Evolutionary conservation across 1,140 invertebrate species (phyloP).

Genomic region (Caenorhabditis tropicalis): DNA sequence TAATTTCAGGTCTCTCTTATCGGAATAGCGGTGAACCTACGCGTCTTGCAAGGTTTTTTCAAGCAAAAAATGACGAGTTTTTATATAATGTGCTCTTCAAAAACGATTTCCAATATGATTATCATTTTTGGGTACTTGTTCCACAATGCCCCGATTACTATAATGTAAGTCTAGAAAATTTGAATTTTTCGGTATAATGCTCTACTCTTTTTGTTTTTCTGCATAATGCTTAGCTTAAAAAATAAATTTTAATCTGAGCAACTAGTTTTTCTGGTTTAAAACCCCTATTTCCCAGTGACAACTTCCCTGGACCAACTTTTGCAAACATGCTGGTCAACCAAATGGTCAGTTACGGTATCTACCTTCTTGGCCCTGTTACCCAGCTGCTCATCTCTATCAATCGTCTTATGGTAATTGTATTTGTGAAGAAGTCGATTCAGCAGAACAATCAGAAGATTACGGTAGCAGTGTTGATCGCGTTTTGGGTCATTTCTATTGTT

Average conservation of each 20-base stretch:
- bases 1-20: not conserved
- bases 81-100: constrained; percentile 18
- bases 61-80: constrained; percentile 7
- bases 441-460: constrained; percentile 1
- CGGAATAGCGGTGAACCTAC: not conserved
- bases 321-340: not conserved
- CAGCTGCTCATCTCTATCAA: not conserved
- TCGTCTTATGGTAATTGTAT: not conserved
- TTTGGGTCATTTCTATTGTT: not conserved
- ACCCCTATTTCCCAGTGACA: not conserved
- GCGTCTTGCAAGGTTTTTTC: not conserved
- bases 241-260: too few relatives aligned
- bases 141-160: not conserved
- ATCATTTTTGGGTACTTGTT: not conserved
- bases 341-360: constrained; percentile 16
- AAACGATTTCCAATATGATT: not conserved
- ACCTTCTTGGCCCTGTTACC: not conserved
- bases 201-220: too few relatives aligned
- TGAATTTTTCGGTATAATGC: too few relatives aligned
- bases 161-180: not conserved
- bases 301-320: not conserved
- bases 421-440: not conserved
- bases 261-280: too few relatives aligned
- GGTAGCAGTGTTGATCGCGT: not conserved
- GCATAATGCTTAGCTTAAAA: too few relatives aligned